Conservation (phyloP, 2,113 vertebrate genomes). For the Sigmodon hispidus region DNA sequence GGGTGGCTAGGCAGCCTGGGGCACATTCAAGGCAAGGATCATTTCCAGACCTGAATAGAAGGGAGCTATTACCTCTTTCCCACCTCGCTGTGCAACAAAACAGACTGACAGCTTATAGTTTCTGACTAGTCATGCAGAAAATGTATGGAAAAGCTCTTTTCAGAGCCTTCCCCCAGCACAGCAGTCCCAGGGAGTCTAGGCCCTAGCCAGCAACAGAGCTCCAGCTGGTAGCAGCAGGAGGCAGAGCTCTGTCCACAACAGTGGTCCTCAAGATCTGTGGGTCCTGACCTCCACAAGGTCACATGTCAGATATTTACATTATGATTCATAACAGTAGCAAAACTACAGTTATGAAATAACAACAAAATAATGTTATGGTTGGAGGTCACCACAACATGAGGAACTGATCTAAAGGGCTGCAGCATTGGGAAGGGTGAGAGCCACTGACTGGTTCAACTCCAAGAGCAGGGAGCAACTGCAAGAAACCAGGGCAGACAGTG, state of each 20-base stretch:
- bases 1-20: not conserved
- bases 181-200: not conserved
- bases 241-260: not conserved
- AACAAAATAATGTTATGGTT: not conserved
- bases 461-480: not conserved
- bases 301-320: not conserved
- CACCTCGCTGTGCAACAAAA: constrained; percentile 32
- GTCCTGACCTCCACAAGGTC: not conserved
- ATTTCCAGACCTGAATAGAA: constrained; percentile 28
- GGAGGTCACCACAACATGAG: not conserved
- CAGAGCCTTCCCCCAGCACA: not conserved
- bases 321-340: not conserved
- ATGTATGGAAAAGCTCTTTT: constrained; percentile 51
- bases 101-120: constrained; percentile 40
- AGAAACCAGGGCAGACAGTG: constrained; percentile 22
- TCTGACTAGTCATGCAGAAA: constrained; percentile 49
- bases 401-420: not conserved
- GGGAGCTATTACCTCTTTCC: constrained; percentile 13
- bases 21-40: not conserved
- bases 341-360: not conserved
- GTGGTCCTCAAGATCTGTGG: not conserved
- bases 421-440: not conserved
- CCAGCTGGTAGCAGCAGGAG: not conserved
- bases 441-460: not conserved
- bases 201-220: not conserved